Evolutionary conservation across 2,888 invertebrate species (phyloP).

Genomic region (Eurois occulta): DNA sequence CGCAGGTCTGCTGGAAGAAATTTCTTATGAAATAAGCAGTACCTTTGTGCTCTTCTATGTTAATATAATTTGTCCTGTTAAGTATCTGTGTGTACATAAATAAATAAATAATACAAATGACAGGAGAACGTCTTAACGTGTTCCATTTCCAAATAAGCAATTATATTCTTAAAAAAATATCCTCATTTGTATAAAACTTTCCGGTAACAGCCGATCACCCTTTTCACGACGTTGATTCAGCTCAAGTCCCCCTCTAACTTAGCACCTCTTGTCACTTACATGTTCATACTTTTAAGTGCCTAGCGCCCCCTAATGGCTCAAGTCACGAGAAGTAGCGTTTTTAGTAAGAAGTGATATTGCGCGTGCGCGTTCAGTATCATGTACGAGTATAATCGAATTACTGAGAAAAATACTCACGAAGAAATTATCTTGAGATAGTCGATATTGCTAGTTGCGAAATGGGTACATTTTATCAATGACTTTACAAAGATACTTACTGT

Average conservation of each 20-base stretch:
- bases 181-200: neutral
- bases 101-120: too few species aligned
- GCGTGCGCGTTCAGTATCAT: constrained; percentile 8
- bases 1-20: too few species aligned
- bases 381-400: constrained; percentile 25
- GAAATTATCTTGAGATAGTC: constrained; percentile 8
- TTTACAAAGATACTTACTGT: neutral
- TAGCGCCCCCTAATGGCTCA: constrained; percentile 35
- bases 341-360: constrained; percentile 13
- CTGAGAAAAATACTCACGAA: constrained; percentile 11
- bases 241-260: constrained; percentile 53
- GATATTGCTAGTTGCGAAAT: neutral
- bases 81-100: too few species aligned
- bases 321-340: constrained; percentile 47
- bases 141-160: too few species aligned
- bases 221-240: constrained; percentile 11
- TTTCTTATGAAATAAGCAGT: too few species aligned
- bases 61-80: too few species aligned
- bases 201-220: neutral
- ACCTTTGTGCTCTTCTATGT: too few species aligned
- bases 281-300: constrained; percentile 51
- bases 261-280: constrained; percentile 57
- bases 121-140: too few species aligned
- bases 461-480: neutral
- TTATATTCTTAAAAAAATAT: neutral